Evolutionary conservation across 2,888 invertebrate species (phyloP).

Genomic region (Cactoblastis cactorum): DNA sequence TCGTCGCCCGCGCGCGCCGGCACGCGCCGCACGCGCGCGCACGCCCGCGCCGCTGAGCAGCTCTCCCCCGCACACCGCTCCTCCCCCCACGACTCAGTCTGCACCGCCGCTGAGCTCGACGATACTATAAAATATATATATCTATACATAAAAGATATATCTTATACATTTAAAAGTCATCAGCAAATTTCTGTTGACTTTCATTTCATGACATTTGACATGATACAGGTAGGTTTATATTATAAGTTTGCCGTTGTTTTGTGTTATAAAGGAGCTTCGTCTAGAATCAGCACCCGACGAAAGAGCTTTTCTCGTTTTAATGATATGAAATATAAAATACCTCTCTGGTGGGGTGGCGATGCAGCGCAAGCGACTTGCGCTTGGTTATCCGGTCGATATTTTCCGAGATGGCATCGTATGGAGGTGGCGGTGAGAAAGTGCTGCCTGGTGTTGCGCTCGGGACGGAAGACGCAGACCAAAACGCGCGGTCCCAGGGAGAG

Average conservation of each 20-base stretch:
- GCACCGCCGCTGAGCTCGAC: background rate
- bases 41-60: constrained; percentile 22
- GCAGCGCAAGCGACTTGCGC: constrained; percentile 4
- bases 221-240: too few relatives aligned
- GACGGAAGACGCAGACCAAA: constrained; percentile 83
- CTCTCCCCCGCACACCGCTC: constrained; percentile 9
- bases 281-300: too few relatives aligned
- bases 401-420: constrained; percentile 84
- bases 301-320: too few relatives aligned
- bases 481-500: constrained; percentile 88
- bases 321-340: background rate
- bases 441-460: constrained; percentile 87
- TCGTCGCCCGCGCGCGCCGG: constrained; percentile 24
- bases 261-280: too few relatives aligned
- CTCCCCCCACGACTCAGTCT: background rate
- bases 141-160: too few relatives aligned
- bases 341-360: constrained; percentile 3
- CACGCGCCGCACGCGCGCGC: constrained; percentile 30
- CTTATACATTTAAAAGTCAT: too few relatives aligned
- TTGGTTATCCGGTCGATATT: constrained; percentile 31
- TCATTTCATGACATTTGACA: too few relatives aligned
- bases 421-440: constrained; percentile 86
- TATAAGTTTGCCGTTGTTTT: too few relatives aligned
- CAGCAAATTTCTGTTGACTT: too few relatives aligned
- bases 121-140: background rate